Conservation (phyloP, 2,797 vertebrate genomes). For the Sciurus vulgaris region DNA sequence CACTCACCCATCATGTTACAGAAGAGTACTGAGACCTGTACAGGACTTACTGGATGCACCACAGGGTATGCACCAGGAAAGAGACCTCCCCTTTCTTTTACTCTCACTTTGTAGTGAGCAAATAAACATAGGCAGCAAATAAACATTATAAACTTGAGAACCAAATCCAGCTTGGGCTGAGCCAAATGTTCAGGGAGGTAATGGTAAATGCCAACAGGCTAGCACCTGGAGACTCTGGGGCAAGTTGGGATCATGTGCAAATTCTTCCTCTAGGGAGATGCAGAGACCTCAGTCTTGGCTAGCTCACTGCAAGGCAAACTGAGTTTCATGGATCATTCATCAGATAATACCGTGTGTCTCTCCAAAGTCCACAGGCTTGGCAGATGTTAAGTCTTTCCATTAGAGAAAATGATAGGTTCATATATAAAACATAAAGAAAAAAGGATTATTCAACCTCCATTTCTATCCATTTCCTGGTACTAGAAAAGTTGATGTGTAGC, state of each 20-base stretch:
- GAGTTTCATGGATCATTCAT: background rate
- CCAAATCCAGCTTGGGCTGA: background rate
- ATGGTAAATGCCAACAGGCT: background rate
- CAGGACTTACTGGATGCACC: background rate
- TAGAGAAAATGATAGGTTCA: background rate
- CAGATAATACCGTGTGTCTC: background rate
- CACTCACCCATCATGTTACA: background rate
- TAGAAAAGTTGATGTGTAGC: background rate
- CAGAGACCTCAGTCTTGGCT: background rate
- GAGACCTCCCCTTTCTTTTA: background rate
- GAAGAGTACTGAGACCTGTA: background rate
- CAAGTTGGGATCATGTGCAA: background rate
- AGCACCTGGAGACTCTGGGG: background rate
- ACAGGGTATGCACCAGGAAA: background rate
- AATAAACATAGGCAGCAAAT: background rate
- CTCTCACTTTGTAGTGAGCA: background rate
- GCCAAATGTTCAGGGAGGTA: background rate
- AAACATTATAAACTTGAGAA: background rate
- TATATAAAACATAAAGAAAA: constrained; percentile 19
- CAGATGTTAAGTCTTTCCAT: background rate
- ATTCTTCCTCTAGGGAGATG: background rate
- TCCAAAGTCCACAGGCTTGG: background rate
- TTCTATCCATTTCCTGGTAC: constrained; percentile 3
- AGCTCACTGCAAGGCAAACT: background rate
- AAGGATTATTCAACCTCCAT: background rate